Conservation (phyloP, 2,113 vertebrate genomes). For the Periophthalmodon schlosseri region DNA sequence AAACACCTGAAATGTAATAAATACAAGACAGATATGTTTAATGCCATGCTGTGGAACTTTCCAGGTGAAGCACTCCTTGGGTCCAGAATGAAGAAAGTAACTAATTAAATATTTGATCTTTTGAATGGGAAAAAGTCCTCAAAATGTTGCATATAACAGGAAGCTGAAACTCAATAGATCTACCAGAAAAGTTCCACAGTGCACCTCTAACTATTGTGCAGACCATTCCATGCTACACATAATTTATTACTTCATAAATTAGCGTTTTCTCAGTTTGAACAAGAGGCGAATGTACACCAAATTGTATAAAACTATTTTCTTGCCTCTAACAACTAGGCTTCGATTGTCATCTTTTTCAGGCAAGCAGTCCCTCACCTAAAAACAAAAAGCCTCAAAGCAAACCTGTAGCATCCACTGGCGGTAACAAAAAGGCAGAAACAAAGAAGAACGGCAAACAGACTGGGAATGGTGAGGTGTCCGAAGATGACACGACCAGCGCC, state of each 20-base stretch:
- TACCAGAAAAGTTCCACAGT: no score
- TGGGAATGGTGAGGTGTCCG: slow-evolving; percentile 81
- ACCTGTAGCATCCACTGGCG: slow-evolving; percentile 49
- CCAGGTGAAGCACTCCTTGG: no score
- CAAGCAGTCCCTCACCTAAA: slow-evolving; percentile 92
- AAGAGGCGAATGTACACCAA: not conserved
- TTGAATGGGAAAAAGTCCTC: no score
- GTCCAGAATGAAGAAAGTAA: no score
- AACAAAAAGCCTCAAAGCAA: slow-evolving; percentile 88
- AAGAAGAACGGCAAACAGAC: slow-evolving; percentile 88
- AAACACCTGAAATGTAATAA: not conserved
- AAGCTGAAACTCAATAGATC: no score
- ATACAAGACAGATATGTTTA: no score
- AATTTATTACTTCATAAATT: not conserved
- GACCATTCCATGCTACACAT: no score
- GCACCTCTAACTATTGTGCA: no score
- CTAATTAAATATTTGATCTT: no score
- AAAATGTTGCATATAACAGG: no score
- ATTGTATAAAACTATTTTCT: not conserved
- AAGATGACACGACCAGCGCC: slow-evolving; percentile 86
- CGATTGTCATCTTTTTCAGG: slow-evolving; percentile 74
- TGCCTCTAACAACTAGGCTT: not conserved
- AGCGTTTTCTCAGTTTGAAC: not conserved
- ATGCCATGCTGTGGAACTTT: no score
- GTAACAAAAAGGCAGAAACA: slow-evolving; percentile 84